phyloP scores from a whole-genome alignment of 2,888 invertebrate species.

The Helicoverpa assulta region DNA sequence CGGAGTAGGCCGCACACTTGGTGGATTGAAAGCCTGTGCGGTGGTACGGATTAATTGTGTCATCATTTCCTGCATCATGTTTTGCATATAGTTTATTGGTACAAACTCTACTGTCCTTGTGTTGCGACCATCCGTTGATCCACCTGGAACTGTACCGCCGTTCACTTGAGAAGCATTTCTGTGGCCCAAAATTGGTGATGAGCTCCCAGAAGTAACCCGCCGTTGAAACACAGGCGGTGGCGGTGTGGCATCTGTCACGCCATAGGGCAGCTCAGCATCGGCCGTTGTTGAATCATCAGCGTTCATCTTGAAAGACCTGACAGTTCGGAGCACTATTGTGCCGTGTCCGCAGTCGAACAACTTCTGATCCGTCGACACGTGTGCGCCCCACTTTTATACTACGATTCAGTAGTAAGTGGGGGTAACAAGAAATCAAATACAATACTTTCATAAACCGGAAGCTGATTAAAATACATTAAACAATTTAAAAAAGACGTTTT shows the following conservation, averaged over 20 bases:
- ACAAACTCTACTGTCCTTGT: constrained; percentile 27
- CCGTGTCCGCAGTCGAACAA: too few species aligned
- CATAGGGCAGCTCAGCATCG: neutral
- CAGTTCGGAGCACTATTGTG: too few species aligned
- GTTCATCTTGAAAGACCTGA: neutral
- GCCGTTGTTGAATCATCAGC: neutral
- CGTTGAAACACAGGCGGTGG: neutral
- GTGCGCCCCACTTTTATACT: too few species aligned
- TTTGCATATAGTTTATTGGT: constrained; percentile 35
- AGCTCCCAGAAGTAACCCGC: neutral
- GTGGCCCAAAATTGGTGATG: constrained; percentile 7
- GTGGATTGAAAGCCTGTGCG: constrained; percentile 1
- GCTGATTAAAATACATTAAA: too few species aligned
- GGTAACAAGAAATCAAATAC: too few species aligned
- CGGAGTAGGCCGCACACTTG: neutral
- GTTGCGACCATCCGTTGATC: neutral
- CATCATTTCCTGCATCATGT: constrained; percentile 39
- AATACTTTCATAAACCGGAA: too few species aligned
- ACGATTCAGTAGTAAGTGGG: too few species aligned
- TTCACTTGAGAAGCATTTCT: neutral
- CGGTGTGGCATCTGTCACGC: neutral
- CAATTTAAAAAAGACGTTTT: too few species aligned
- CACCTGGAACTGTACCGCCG: neutral
- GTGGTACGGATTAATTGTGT: constrained; percentile 15
- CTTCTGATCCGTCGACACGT: too few species aligned